Conservation (phyloP, 2,113 vertebrate species). For the Prunella himalayana region DNA sequence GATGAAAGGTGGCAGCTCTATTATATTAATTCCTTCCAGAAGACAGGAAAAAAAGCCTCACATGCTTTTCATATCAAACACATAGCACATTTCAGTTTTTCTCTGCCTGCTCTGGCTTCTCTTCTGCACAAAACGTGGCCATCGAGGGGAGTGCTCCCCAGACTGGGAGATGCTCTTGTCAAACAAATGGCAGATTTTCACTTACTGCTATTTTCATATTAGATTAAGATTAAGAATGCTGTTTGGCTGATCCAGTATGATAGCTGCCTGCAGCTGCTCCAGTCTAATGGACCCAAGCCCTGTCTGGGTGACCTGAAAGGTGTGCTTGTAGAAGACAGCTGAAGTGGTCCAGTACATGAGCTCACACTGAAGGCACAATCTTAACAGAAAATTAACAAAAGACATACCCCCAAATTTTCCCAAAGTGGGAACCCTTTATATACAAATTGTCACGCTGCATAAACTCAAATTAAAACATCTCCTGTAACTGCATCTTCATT, state of each 20-base stretch:
- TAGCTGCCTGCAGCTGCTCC: conserved; percentile 1
- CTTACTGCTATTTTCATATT: not conserved
- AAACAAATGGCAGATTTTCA: conserved; percentile 29
- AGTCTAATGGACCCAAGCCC: not conserved
- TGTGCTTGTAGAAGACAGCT: not conserved
- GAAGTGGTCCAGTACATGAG: not conserved
- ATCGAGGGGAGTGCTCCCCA: not conserved
- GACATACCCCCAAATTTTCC: not conserved
- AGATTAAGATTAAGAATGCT: not conserved
- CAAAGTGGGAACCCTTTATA: not conserved
- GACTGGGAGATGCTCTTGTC: conserved; percentile 2
- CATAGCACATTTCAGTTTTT: not conserved
- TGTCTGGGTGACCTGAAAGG: not conserved
- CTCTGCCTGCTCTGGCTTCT: not conserved
- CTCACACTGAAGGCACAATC: not conserved
- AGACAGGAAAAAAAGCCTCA: not conserved
- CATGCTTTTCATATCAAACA: conserved; percentile 6
- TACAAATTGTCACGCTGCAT: not conserved
- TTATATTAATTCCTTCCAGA: conserved; percentile 47
- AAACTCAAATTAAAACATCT: not conserved
- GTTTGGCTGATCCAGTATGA: not conserved
- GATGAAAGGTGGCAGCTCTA: conserved; percentile 53
- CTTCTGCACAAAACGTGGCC: not conserved
- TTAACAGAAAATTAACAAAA: not conserved
- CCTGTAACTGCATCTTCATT: not conserved